Evolutionary conservation across 1,140 invertebrate species (phyloP), one percentile per base, ranked within the genome.

Genomic region (Chironomus striatipennis): DNA sequence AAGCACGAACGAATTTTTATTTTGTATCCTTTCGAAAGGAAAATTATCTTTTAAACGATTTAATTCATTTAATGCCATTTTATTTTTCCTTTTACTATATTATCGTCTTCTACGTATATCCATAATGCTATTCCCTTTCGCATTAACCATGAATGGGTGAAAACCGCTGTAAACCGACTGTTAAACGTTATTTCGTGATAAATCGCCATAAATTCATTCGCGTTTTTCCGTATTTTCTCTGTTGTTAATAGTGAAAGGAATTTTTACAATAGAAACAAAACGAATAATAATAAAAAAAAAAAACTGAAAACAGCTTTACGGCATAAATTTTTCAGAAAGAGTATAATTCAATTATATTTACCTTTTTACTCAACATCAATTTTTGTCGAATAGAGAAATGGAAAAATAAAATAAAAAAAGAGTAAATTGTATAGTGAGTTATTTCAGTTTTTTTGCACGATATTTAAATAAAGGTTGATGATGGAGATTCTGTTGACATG

Each of bases 191-290:
- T 20, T 70, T 70, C 65, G 65, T 70, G 65, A 70, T 70, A 21
- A 70, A 70, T 70, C 65, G 65, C 65, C 65, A 70, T 70, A 70
- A 70, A 70, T 70, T 70, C 65, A 70, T 18, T 70, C 65, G 65
- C 65, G 65, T 70, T 70, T 70, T 70, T 57, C 47, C 47, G n/a
- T 57, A n/a, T n/a, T 57, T n/a, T 57, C 12, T 57, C 47, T n/a
- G n/a, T 57, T n/a, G 47, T 57, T 57, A n/a, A 34, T 34, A 34
- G 2, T 34, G 24, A 34, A 34, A 34, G 24, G 24, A 34, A 34
- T 34, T 34, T 34, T 5, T 34, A 34, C 24, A 34, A 34, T 34
- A 34, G 24, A 34, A 34, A 34, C 24, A 34, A 34, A 34, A 34
- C 24, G 24, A 34, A 34, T 34, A 34, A 34, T 34, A 34, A 34